These are phyloP conservation scores for Gymnosoma rotundatum DNA, from an alignment of 2,888 invertebrate species.

Conservation along the genomic window DNA sequence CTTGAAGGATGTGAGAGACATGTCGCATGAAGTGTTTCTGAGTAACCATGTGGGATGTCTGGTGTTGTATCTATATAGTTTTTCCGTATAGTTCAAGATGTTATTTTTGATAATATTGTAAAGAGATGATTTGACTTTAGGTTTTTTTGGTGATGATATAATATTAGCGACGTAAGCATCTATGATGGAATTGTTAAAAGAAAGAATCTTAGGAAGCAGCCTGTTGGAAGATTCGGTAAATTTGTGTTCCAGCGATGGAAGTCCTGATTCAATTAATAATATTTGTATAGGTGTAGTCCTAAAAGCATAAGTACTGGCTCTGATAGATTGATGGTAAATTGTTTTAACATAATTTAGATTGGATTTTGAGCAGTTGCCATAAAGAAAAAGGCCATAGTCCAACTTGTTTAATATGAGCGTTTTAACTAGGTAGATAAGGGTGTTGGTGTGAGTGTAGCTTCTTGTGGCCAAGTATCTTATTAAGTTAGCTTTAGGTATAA, in stretches of 20 bases:
- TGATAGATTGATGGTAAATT: background rate
- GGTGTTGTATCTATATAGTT: background rate
- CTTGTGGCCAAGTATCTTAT: conserved; percentile 11
- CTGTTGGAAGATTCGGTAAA: background rate
- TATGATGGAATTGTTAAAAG: background rate
- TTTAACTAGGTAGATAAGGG: background rate
- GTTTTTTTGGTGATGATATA: background rate
- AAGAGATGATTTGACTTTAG: background rate
- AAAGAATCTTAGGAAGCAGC: background rate
- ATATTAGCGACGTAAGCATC: too few species aligned
- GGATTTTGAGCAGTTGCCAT: conserved; percentile 9
- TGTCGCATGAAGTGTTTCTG: background rate
- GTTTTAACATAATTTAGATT: background rate
- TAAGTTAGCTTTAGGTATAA: conserved; percentile 5
- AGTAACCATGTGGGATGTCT: conserved; percentile 4
- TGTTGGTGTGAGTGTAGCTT: conserved; percentile 17
- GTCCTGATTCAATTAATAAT: conserved; percentile 1
- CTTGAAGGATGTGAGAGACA: too few species aligned
- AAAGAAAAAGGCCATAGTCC: conserved; percentile 25
- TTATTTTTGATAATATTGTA: background rate
- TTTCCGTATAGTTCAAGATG: background rate
- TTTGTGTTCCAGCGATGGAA: conserved; percentile 15
- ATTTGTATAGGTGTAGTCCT: too few species aligned
- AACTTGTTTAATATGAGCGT: conserved; percentile 24
- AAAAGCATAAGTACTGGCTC: too few species aligned